phyloP scores from a whole-genome alignment of 2,797 vertebrate genomes.

The Sebastes matsubarae region DNA sequence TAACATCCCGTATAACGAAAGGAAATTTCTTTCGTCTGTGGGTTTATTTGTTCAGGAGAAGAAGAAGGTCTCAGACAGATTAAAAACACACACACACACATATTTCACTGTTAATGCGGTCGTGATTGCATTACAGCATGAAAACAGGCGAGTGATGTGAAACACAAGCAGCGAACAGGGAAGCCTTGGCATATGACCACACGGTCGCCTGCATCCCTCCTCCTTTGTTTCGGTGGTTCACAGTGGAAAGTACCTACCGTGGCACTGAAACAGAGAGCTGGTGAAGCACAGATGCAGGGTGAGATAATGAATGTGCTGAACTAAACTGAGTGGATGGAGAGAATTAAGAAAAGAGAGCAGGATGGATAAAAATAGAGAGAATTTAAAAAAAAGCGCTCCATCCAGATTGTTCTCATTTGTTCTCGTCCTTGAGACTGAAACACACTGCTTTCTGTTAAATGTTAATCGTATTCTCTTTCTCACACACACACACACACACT shows the following conservation, averaged over 20 bases:
- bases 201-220: neutral
- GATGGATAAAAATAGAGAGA: constrained; percentile 9
- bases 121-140: constrained; percentile 34
- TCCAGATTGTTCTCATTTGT: constrained; percentile 14
- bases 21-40: constrained; percentile 19
- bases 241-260: constrained; percentile 9
- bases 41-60: constrained; percentile 36
- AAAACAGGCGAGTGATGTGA: constrained; percentile 38
- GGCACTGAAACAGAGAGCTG: constrained; percentile 7
- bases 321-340: neutral
- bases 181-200: constrained; percentile 13
- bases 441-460: constrained; percentile 1
- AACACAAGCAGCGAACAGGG: constrained; percentile 22
- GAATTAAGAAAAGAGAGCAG: neutral
- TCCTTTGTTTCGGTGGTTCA: neutral
- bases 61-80: constrained; percentile 18
- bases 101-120: constrained; percentile 18
- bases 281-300: neutral
- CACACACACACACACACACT: neutral
- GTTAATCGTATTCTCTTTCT: neutral
- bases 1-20: neutral
- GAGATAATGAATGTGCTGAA: neutral
- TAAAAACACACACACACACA: constrained; percentile 17
- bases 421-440: constrained; percentile 9
- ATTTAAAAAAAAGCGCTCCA: neutral